Conservation (phyloP, 2,113 vertebrate genomes). For the Indicator maculatus region DNA sequence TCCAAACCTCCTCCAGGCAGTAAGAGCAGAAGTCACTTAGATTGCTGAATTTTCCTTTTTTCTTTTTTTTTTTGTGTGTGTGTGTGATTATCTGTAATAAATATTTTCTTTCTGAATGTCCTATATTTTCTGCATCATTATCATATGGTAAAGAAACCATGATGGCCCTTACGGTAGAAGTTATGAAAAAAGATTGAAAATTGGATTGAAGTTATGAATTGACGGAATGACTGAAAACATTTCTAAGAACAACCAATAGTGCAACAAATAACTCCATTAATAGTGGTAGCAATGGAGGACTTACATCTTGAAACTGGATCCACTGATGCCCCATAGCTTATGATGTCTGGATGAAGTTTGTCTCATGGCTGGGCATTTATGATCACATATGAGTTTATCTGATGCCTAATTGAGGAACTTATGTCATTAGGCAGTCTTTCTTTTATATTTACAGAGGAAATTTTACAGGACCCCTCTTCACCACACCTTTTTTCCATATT, state of each 20-base stretch:
- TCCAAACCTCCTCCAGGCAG: neutral
- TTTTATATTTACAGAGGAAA: neutral
- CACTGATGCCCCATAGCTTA: accelerated
- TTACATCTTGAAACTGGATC: neutral
- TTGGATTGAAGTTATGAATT: no score
- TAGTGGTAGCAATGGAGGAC: neutral
- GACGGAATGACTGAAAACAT: neutral
- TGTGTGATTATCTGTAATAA: neutral
- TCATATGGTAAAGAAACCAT: neutral
- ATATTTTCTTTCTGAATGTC: neutral
- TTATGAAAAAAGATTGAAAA: neutral
- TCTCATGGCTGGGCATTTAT: neutral
- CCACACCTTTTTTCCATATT: neutral
- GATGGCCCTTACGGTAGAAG: neutral
- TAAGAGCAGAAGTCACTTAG: neutral
- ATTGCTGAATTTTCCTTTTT: neutral
- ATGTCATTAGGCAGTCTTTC: neutral
- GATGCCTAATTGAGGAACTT: neutral
- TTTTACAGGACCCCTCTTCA: neutral
- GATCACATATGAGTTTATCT: neutral
- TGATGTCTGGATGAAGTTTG: neutral
- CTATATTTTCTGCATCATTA: neutral
- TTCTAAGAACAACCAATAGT: neutral
- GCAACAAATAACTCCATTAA: neutral
- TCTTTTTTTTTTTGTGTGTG: no score